These are phyloP conservation scores for Philaenus spumarius DNA, from an alignment of 1,140 invertebrate species.

Conservation along the genomic window DNA sequence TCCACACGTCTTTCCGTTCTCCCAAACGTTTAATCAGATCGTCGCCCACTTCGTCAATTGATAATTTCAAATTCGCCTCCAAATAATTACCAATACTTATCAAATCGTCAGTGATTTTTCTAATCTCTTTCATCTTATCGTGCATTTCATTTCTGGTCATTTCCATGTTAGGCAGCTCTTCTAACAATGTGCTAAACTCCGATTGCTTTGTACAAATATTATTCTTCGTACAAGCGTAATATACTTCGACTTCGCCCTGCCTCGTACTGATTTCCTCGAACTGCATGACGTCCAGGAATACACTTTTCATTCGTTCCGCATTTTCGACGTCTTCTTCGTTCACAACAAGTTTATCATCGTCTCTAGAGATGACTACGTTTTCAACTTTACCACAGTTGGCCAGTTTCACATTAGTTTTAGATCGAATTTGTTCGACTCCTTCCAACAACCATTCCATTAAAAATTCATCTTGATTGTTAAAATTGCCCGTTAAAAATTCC, in stretches of 20 bases:
- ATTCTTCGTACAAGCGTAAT: neutral
- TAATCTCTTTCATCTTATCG: neutral
- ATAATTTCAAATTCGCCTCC: neutral
- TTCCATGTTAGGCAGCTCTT: neutral
- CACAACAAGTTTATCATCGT: neutral
- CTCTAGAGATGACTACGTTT: neutral
- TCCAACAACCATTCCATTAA: constrained; percentile 14
- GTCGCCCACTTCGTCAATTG: neutral
- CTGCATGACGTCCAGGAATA: neutral
- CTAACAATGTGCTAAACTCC: neutral
- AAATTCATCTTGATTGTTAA: constrained; percentile 9
- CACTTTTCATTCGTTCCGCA: neutral
- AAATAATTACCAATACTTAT: neutral
- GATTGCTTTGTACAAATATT: neutral
- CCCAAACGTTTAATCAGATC: neutral
- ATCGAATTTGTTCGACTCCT: neutral
- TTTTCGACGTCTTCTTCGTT: constrained; percentile 8
- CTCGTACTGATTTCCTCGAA: neutral
- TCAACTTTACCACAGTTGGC: neutral
- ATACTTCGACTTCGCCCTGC: neutral
- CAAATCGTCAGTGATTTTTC: neutral
- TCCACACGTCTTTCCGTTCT: neutral
- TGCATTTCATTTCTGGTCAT: neutral
- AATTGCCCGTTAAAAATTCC: neutral
- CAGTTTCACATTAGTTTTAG: neutral